Conservation (phyloP, 2,113 vertebrate species). For the Glaucidium brasilianum region DNA sequence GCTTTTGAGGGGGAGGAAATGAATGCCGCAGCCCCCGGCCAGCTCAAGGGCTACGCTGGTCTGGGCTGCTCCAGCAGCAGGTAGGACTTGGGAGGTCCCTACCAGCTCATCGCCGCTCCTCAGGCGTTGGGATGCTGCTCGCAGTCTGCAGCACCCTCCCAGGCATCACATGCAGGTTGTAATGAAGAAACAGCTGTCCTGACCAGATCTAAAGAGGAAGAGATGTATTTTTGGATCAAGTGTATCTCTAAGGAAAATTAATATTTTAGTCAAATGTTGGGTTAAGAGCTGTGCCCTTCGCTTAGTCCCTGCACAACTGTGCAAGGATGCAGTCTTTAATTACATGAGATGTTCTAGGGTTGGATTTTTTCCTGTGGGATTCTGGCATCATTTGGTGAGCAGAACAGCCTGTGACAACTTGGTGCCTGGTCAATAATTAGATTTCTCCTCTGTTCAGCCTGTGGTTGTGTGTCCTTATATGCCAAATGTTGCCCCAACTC, state of each 20-base stretch:
- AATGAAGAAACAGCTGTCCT: background rate
- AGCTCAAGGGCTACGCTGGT: background rate
- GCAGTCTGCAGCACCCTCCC: background rate
- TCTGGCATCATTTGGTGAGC: background rate
- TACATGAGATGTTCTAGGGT: background rate
- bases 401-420: background rate
- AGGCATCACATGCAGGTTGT: background rate
- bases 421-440: background rate
- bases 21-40: background rate
- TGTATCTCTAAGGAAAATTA: background rate
- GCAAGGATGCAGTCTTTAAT: background rate
- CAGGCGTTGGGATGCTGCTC: fast-evolving
- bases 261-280: background rate
- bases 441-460: background rate
- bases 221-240: background rate
- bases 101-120: background rate
- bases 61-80: background rate
- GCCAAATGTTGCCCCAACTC: background rate
- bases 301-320: background rate
- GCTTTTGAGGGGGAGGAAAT: background rate
- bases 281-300: background rate
- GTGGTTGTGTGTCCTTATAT: background rate
- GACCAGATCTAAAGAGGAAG: background rate
- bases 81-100: background rate
- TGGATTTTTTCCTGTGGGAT: background rate